Conservation (phyloP, 2,797 vertebrate species). For the Kryptolebias ocellatus region DNA sequence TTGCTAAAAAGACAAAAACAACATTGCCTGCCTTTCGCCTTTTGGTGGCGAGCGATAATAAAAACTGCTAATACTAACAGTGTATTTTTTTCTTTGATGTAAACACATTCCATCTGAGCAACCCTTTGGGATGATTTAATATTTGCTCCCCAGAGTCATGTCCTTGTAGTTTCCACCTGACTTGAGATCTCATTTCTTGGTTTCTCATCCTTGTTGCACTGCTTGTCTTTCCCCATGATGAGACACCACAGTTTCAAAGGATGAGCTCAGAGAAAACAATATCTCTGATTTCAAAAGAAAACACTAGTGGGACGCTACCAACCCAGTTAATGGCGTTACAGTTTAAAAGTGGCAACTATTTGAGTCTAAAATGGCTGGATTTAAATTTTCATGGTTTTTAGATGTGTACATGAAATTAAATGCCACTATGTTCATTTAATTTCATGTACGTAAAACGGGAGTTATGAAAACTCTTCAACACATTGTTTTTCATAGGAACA, state of each 20-base stretch:
- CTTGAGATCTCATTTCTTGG: slow-evolving; percentile 50
- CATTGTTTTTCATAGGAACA: no score
- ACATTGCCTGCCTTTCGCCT: no score
- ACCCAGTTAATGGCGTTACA: neutral
- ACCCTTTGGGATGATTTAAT: slow-evolving; percentile 42
- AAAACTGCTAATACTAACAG: neutral
- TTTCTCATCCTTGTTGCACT: slow-evolving; percentile 54
- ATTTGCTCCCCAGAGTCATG: slow-evolving; percentile 58
- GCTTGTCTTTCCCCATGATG: slow-evolving; percentile 56
- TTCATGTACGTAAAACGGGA: no score
- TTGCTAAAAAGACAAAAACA: no score
- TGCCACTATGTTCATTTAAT: no score
- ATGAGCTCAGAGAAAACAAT: slow-evolving; percentile 50
- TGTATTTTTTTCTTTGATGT: slow-evolving; percentile 48
- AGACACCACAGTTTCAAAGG: slow-evolving; percentile 57
- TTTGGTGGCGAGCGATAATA: no score
- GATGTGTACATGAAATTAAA: slow-evolving; percentile 11
- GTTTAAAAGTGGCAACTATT: slow-evolving; percentile 4
- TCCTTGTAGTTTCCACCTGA: slow-evolving; percentile 54
- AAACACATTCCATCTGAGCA: slow-evolving; percentile 34
- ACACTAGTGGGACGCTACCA: slow-evolving; percentile 45
- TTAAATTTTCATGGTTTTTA: slow-evolving; percentile 13
- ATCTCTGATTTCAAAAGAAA: slow-evolving; percentile 40
- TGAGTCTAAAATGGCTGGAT: slow-evolving; percentile 31
- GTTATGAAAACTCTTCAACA: no score